Base-by-base conservation (phyloP, 23 tunicate genomes). In the Trididemnum miniatum region DNA sequence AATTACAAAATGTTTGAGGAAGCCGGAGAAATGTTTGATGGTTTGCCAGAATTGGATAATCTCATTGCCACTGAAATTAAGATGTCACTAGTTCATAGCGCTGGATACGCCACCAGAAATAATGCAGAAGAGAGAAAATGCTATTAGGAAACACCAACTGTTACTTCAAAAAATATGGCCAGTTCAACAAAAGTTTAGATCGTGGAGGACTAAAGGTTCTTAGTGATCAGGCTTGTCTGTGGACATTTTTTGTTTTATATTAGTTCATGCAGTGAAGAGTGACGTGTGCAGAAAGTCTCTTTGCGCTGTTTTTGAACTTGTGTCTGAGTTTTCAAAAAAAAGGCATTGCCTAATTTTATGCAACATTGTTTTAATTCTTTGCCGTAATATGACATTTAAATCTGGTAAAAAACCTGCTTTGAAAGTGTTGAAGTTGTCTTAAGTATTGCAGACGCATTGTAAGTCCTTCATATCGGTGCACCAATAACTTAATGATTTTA, bases 191-290 rank as follows among this genome's bases (percentile, higher is more conserved):
- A 67, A 3, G 38, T 67, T 31, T 67, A 2, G 38, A 67, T 67
- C 75, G 75, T 67, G 75, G 75, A 3, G 75, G 75, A 67, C 75
- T 67, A 5, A 67, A 31, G n/a, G 37, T 33, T 20, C 75, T 38
- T 30, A 62, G 25, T 25, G 67, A 62, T 62, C 26, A 4, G 22
- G 29, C 22, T 25, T 62, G 67, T n/a, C 67, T 12, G 38, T 3
- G 37, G 75, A 62, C 67, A 62, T 67, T 67, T 32, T 67, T 31
- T 67, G 75, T 32, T 67, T 67, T 4, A n/a, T 31, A 5, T 30
- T 33, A 24, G 31, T 67, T 67, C 75, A 67, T 3, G 26, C 67
- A 62, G 20, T 67, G 22, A 67, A 67, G 32, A 67, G n/a, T 32
- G 27, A 20, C 32, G 75, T 32, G 12, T 67, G 75, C n/a, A 67